Evolutionary conservation across 2,797 vertebrate species (phyloP).

Genomic region (Galagoides demidoff): DNA sequence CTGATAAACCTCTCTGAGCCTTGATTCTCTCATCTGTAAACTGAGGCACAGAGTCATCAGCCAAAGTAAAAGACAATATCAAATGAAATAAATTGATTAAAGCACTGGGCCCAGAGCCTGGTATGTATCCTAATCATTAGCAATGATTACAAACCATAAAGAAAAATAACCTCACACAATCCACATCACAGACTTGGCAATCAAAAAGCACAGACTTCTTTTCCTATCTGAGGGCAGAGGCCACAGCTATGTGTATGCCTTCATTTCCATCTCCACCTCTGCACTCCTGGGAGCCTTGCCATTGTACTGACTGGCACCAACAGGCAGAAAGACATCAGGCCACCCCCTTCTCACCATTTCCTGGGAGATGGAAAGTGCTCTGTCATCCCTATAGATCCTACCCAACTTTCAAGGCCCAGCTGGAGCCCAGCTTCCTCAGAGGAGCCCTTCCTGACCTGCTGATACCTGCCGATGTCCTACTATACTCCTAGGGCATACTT

Average conservation of each 20-base stretch:
- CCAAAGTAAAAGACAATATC: not conserved
- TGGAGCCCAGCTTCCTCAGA: not conserved
- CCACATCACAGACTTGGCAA: not conserved
- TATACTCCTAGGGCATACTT: not conserved
- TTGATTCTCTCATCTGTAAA: not conserved
- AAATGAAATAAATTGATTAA: not conserved
- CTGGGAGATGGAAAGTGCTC: not conserved
- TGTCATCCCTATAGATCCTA: not conserved
- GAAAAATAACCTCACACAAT: not conserved
- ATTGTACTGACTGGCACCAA: not conserved
- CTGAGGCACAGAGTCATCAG: not conserved
- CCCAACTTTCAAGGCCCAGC: not conserved
- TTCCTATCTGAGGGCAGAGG: not conserved
- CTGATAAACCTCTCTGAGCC: not conserved
- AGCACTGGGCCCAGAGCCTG: not conserved
- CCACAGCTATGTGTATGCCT: not conserved
- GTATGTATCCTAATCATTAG: not conserved
- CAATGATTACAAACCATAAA: not conserved
- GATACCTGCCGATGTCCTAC: not conserved
- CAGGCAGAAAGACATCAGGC: not conserved
- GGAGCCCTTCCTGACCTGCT: not conserved
- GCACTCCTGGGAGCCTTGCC: not conserved
- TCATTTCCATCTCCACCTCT: not conserved
- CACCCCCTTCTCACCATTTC: not conserved
- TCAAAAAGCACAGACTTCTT: not conserved